phyloP scores from a whole-genome alignment of 2,797 vertebrate species.

The Garrulus glandarius region DNA sequence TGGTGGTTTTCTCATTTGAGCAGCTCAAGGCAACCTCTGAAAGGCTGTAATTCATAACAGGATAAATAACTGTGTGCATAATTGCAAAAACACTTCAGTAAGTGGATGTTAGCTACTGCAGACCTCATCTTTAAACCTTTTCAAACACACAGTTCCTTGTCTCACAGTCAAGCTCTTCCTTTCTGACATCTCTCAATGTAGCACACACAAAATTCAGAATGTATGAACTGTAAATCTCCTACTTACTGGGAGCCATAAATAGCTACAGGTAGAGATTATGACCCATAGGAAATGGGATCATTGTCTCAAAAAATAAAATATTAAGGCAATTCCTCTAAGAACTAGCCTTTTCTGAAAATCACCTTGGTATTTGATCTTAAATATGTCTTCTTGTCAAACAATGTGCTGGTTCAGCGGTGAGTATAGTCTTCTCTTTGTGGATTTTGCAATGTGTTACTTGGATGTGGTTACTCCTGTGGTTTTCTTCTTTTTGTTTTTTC shows the following conservation, averaged over 20 bases:
- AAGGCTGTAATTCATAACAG: slow-evolving; percentile 42
- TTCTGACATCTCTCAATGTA: not conserved
- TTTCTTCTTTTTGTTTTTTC: not conserved
- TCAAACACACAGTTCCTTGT: not conserved
- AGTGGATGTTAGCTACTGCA: not conserved
- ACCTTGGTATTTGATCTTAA: not conserved
- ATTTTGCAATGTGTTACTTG: not conserved
- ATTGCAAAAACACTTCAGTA: slow-evolving; percentile 51
- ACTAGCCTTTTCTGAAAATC: not conserved
- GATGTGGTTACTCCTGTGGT: not conserved
- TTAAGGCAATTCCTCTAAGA: not conserved
- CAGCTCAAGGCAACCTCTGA: slow-evolving; percentile 29
- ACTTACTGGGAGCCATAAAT: not conserved
- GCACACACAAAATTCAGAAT: not conserved
- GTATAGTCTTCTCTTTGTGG: not conserved
- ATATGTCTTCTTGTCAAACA: not conserved
- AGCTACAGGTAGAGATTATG: not conserved
- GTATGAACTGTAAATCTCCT: not conserved
- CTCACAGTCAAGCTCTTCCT: not conserved
- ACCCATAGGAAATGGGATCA: not conserved
- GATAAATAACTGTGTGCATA: slow-evolving; percentile 54
- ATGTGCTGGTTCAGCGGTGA: fast-evolving
- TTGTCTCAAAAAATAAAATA: not conserved
- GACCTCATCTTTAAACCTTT: slow-evolving; percentile 33
- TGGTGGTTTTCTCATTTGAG: slow-evolving; percentile 53